Conservation (phyloP, 2,888 invertebrate species). For the Harmothoe impar region DNA sequence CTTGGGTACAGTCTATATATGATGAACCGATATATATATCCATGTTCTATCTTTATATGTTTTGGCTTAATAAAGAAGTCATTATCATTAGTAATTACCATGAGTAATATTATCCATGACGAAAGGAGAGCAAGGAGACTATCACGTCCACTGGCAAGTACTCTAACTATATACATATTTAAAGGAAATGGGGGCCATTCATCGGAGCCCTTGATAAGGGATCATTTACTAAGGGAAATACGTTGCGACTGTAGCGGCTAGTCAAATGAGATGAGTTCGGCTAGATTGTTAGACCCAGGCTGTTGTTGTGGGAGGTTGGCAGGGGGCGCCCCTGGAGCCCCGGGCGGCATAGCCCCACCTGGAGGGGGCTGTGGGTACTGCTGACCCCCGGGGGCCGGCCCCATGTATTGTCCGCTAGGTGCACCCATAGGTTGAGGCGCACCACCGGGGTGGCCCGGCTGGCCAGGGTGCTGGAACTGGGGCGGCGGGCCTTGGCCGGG, state of each 20-base stretch:
- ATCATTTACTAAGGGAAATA: neutral
- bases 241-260: neutral
- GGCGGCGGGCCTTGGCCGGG: conserved; percentile 58
- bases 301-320: conserved; percentile 29
- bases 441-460: conserved; percentile 18
- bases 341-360: conserved; percentile 57
- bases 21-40: no score
- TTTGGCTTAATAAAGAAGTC: no score
- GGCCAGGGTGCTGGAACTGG: conserved; percentile 39
- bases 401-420: conserved; percentile 54
- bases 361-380: conserved; percentile 17
- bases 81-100: no score
- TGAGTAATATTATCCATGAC: no score
- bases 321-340: conserved; percentile 56
- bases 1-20: no score
- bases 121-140: no score
- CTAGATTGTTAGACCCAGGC: conserved; percentile 35
- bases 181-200: neutral
- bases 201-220: no score
- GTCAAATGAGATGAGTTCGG: conserved; percentile 68
- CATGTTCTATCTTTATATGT: no score
- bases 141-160: neutral
- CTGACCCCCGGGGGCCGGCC: conserved; percentile 29
- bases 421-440: conserved; percentile 34
- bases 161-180: neutral